Evolutionary conservation across 2,888 invertebrate genomes (phyloP).

Genomic region (Galerucella pusilla): DNA sequence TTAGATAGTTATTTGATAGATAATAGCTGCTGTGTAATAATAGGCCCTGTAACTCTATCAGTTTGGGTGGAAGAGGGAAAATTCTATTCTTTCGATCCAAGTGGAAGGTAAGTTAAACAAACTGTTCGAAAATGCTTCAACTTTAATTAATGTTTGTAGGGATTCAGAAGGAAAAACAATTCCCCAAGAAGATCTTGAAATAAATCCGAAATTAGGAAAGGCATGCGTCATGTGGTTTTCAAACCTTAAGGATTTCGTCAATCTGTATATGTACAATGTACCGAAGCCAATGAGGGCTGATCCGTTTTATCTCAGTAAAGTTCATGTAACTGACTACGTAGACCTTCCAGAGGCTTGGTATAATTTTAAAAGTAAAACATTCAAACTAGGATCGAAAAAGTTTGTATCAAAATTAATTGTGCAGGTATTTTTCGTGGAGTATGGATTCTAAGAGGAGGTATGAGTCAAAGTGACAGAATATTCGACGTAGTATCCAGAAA

Average conservation of each 20-base stretch:
- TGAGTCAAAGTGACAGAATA: constrained; percentile 57
- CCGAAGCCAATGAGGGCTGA: constrained; percentile 45
- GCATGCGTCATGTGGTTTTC: constrained; percentile 64
- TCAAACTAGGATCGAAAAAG: not conserved
- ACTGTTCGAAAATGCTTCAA: not conserved
- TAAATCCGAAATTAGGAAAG: constrained; percentile 54
- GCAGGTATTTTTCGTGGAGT: constrained; percentile 44
- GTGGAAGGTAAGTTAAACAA: constrained; percentile 52
- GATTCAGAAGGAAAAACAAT: constrained; percentile 56
- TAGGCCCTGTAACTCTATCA: constrained; percentile 62
- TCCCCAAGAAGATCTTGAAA: constrained; percentile 32
- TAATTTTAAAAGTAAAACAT: constrained; percentile 60
- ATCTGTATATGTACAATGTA: constrained; percentile 62
- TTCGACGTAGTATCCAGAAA: constrained; percentile 62
- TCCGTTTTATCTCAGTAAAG: constrained; percentile 57
- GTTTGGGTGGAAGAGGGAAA: constrained; percentile 63
- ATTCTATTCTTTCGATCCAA: constrained; percentile 66
- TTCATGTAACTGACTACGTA: constrained; percentile 58
- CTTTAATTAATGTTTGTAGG: constrained; percentile 42
- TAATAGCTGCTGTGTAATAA: constrained; percentile 60
- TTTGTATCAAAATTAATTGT: constrained; percentile 12
- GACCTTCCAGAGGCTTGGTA: constrained; percentile 59
- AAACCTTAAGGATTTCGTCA: constrained; percentile 58
- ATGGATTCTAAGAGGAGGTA: constrained; percentile 63
- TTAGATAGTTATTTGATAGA: constrained; percentile 60